Percentiles rank a stretch among this genome's conserved stretches.
Evolutionary conservation across 2,113 vertebrate genomes (phyloP).

Genomic region (Circaetus gallicus): DNA sequence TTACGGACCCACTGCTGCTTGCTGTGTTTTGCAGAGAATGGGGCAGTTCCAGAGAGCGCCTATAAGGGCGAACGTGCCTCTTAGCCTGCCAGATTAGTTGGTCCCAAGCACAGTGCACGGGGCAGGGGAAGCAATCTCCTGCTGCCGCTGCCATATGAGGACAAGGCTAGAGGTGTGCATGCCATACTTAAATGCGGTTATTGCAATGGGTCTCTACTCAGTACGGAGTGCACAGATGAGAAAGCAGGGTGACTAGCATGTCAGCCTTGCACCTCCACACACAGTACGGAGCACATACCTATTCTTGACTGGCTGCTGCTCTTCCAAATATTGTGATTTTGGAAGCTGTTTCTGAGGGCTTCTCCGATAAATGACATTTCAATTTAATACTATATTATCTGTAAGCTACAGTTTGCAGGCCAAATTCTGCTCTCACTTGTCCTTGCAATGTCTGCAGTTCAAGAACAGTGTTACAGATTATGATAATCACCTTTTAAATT

Average conservation of each 20-base stretch:
- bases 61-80: neutral
- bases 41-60: neutral
- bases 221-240: neutral
- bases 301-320: neutral
- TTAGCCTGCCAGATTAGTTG: neutral
- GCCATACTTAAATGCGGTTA: too few species aligned
- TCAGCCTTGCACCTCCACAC: neutral
- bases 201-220: neutral
- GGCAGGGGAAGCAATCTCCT: neutral
- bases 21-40: neutral
- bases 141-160: neutral
- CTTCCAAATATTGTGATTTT: neutral
- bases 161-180: neutral
- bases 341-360: neutral
- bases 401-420: neutral
- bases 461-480: neutral
- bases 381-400: neutral
- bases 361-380: neutral
- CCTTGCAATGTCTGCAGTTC: neutral
- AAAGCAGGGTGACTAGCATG: neutral
- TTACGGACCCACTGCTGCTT: neutral
- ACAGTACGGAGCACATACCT: neutral
- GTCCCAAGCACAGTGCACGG: neutral
- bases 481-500: conserved; percentile 15
- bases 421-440: neutral